These are phyloP conservation scores for Lutjanus campechanus DNA, from an alignment of 2,797 vertebrate species.

Conservation along the genomic window DNA sequence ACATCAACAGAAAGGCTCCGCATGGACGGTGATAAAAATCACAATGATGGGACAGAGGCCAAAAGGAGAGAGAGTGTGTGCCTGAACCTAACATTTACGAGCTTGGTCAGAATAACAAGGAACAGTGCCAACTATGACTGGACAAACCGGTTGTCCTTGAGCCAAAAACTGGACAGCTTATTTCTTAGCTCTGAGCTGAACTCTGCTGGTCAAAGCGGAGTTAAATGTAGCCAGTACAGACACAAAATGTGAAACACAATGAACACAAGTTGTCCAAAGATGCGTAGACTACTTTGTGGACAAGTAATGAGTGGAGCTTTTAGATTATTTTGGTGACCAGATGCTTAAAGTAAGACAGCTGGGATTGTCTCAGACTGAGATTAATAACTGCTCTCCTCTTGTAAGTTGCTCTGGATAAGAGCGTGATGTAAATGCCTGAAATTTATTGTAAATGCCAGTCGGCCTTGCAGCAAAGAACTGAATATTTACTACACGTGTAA, in stretches of 20 bases:
- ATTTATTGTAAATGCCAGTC: conserved; percentile 3
- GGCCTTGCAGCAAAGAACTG: conserved; percentile 7
- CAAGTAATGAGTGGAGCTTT: conserved; percentile 11
- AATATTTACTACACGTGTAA: not conserved
- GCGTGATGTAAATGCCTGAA: conserved; percentile 46
- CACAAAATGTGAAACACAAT: not conserved
- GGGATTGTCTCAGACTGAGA: conserved; percentile 40
- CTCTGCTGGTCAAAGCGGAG: not conserved
- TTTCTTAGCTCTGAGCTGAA: not conserved
- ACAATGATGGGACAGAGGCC: not conserved
- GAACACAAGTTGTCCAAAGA: not conserved
- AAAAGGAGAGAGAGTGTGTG: not conserved
- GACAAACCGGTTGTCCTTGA: not conserved
- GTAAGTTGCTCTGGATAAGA: conserved; percentile 44
- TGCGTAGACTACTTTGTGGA: conserved; percentile 7
- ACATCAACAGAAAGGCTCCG: conserved; percentile 66
- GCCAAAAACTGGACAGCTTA: not conserved
- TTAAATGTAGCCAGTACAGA: not conserved
- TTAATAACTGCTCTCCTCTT: conserved; percentile 14
- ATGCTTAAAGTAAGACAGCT: conserved; percentile 18
- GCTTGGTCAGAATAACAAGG: not conserved
- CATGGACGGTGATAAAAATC: conserved; percentile 21
- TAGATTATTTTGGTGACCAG: conserved; percentile 1
- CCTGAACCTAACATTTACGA: not conserved
- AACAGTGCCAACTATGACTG: not conserved